Evolutionary conservation across 2,797 vertebrate species (phyloP).

Genomic region (Alca torda): DNA sequence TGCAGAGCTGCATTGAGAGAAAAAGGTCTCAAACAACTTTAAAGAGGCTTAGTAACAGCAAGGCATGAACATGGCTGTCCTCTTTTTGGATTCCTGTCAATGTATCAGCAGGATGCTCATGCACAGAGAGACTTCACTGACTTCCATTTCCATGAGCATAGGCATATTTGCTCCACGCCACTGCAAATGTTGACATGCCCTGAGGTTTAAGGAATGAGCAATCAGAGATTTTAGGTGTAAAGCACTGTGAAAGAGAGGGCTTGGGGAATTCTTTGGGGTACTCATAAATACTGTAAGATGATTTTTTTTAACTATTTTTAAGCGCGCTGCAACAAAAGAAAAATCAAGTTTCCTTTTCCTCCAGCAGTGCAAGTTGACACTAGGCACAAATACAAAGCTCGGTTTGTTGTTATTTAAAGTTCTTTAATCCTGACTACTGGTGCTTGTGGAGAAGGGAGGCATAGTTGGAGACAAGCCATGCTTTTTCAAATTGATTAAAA

Average conservation of each 20-base stretch:
- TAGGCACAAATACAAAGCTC: conserved; percentile 7
- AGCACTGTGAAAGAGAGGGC: background rate
- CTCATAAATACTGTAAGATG: background rate
- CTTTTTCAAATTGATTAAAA: conserved; percentile 57
- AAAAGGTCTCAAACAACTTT: background rate
- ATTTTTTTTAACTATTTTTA: background rate
- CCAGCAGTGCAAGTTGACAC: background rate
- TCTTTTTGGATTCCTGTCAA: background rate
- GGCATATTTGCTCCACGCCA: background rate
- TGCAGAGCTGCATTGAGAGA: background rate
- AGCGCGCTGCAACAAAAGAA: background rate
- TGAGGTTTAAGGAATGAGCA: background rate
- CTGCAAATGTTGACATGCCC: background rate
- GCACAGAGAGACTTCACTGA: background rate
- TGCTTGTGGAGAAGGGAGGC: conserved; percentile 36
- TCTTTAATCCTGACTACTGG: conserved; percentile 43
- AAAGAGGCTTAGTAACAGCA: background rate
- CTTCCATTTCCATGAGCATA: background rate
- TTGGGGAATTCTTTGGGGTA: background rate
- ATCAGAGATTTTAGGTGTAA: background rate
- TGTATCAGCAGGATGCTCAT: background rate
- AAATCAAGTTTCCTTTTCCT: background rate
- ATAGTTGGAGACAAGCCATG: conserved; percentile 43
- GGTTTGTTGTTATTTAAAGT: conserved; percentile 42
- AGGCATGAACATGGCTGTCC: background rate